phyloP scores from a whole-genome alignment of 2,797 vertebrate species.

The Vultur gryphus region DNA sequence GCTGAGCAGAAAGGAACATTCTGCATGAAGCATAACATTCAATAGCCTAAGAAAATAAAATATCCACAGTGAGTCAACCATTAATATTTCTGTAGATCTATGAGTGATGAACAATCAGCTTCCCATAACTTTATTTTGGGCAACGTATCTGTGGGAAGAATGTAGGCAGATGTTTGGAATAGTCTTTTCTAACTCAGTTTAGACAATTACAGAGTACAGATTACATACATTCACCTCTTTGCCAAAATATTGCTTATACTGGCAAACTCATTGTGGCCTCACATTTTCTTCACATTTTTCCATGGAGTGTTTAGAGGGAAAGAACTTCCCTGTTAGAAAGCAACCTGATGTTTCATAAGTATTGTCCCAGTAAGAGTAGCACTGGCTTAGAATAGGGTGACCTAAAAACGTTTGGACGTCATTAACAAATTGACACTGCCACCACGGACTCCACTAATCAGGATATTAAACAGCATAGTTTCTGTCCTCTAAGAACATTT shows the following conservation, averaged over 20 bases:
- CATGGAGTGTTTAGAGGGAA: neutral
- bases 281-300: constrained; percentile 26
- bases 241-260: constrained; percentile 27
- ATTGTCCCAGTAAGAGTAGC: neutral
- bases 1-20: neutral
- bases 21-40: neutral
- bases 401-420: neutral
- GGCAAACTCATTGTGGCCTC: neutral
- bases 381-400: neutral
- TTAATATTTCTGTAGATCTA: neutral
- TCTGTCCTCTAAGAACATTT: neutral
- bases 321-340: neutral
- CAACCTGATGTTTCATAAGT: neutral
- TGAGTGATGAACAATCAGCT: neutral
- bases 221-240: neutral
- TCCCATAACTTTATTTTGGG: constrained; percentile 1
- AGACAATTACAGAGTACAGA: constrained; percentile 4
- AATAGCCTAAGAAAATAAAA: constrained; percentile 24
- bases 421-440: neutral
- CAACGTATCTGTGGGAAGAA: constrained; percentile 40
- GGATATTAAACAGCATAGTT: neutral
- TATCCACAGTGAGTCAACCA: neutral
- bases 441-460: neutral
- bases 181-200: neutral
- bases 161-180: neutral